Evolutionary conservation across 2,888 invertebrate species (phyloP), one percentile per base, ranked within the genome.

Genomic region (Thyatira batis): DNA sequence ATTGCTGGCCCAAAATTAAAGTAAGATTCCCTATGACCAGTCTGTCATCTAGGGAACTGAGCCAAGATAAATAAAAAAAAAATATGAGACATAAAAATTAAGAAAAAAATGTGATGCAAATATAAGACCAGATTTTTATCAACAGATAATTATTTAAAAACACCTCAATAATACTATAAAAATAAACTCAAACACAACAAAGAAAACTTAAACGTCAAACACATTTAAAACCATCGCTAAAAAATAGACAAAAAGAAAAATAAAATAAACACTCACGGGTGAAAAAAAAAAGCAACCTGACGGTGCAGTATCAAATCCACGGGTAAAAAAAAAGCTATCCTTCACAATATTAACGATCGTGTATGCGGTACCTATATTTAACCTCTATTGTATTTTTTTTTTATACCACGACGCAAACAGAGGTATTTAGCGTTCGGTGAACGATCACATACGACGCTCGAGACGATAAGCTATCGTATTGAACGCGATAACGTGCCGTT

Each of bases 401-500:
- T n/a, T n/a, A n/a, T n/a, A n/a, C n/a, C n/a, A n/a, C n/a, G n/a
- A n/a, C n/a, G n/a, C n/a, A n/a, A n/a, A n/a, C n/a, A n/a, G n/a
- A n/a, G n/a, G n/a, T n/a, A n/a, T n/a, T n/a, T 13, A 33, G 28
- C 28, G 27, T 1, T 10, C 27, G 27, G 9, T 27, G 27, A 6
- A 10, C 33, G n/a, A 5, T 33, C 33, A 33, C 39, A 2, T 17
- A 39, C 39, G 39, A 17, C 39, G 17, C 8, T 2, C 17, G 17
- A n/a, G n/a, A 55, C 69, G 78, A 76, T 77, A 76, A 69, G 72
- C 64, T 74, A 73, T 71, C 72, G 65, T 74, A 73, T 71, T 71
- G 65, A 13, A 20, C 13, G 49, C 71, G 73, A 75, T 80, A 77
- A 65, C 75, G 64, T 67, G 64, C 62, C 78, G 79, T 74, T 76